These are phyloP conservation scores for Athripsodes cinereus DNA, from an alignment of 2,888 invertebrate genomes.

Conservation along the genomic window DNA sequence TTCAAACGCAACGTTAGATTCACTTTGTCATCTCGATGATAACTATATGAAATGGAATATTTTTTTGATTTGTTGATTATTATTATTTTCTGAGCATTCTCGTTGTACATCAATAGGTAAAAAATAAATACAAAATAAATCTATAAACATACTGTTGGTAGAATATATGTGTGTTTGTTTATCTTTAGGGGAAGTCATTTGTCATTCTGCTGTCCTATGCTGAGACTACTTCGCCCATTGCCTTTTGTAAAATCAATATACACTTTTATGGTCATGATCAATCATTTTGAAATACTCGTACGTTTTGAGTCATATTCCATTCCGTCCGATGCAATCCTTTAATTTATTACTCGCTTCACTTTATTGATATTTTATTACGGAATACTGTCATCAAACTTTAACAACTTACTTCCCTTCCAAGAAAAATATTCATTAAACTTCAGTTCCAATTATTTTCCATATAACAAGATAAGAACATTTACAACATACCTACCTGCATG, in stretches of 20 bases:
- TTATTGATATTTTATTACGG: not conserved
- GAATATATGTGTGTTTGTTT: constrained; percentile 17
- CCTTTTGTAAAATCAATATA: constrained; percentile 24
- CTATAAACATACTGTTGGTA: no score
- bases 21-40: no score
- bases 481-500: no score
- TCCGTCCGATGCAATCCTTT: constrained; percentile 2
- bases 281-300: constrained; percentile 24
- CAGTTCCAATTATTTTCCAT: no score
- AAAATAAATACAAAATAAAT: no score
- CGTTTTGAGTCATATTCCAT: constrained; percentile 12
- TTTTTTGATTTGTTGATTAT: no score
- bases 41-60: no score
- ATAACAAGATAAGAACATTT: no score
- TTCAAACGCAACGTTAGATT: no score
- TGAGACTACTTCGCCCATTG: constrained; percentile 20
- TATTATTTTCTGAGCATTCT: no score
- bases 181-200: constrained; percentile 25
- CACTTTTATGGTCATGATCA: constrained; percentile 21
- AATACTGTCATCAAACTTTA: constrained; percentile 1
- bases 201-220: constrained; percentile 22
- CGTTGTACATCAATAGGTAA: no score
- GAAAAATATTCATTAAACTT: not conserved
- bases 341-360: not conserved
- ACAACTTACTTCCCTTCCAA: not conserved